Conservation (phyloP, 2,888 invertebrate species). For the Harmothoe impar region DNA sequence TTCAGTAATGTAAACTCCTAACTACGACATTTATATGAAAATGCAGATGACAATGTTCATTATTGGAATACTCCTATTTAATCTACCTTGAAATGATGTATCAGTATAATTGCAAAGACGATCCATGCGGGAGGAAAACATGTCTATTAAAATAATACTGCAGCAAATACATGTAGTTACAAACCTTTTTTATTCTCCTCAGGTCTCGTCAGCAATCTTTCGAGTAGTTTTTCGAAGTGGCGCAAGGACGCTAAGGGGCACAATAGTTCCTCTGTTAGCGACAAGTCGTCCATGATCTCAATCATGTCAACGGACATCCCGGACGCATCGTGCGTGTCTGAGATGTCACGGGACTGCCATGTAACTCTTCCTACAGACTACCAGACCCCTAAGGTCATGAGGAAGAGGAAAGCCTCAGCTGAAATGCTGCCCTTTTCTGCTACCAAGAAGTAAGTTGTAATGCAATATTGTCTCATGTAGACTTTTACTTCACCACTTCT, state of each 20-base stretch:
- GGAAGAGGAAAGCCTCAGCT: conserved; percentile 75
- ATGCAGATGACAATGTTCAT: too few species aligned
- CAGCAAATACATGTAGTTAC: too few species aligned
- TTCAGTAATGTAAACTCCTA: too few species aligned
- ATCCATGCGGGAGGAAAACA: too few species aligned
- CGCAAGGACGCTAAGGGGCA: conserved; percentile 69
- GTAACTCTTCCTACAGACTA: conserved; percentile 40
- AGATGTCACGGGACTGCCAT: conserved; percentile 25
- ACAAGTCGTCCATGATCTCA: conserved; percentile 65
- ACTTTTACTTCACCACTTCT: not conserved
- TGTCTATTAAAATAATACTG: too few species aligned
- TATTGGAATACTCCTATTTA: too few species aligned
- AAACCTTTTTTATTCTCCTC: too few species aligned
- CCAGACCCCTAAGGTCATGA: conserved; percentile 77
- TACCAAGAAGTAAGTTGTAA: conserved; percentile 78
- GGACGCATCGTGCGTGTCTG: conserved; percentile 57
- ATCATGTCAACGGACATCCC: conserved; percentile 58
- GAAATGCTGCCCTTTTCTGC: conserved; percentile 77
- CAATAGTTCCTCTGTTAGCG: conserved; percentile 68
- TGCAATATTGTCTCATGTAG: not conserved
- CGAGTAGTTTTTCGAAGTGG: conserved; percentile 79
- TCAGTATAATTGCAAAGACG: too few species aligned
- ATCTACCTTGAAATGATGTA: too few species aligned
- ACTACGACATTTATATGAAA: too few species aligned
- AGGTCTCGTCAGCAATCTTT: conserved; percentile 81